A percentile compares a stretch with the other conserved stretches of the same genome.
phyloP scores from a whole-genome alignment of 2,797 vertebrate genomes.

The Dendrocincla tyrannina region DNA sequence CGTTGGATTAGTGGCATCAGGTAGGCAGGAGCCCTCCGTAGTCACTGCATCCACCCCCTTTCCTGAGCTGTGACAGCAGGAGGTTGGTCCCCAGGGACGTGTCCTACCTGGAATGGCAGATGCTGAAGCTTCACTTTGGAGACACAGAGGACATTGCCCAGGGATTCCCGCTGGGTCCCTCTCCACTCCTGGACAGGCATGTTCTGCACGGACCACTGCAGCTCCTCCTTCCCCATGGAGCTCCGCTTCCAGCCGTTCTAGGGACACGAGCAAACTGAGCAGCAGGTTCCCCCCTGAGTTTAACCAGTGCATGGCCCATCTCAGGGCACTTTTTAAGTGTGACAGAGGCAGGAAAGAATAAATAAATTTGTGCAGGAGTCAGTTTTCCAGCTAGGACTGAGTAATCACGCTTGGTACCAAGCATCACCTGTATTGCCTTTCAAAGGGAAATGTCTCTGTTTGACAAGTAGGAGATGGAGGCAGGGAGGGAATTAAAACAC shows the following conservation, averaged over 20 bases:
- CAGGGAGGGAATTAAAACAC: neutral
- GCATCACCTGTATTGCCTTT: neutral
- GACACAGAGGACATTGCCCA: conserved; percentile 84
- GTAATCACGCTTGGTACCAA: rapidly evolving
- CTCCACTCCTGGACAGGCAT: conserved; percentile 86
- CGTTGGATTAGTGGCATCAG: neutral
- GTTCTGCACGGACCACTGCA: conserved; percentile 86
- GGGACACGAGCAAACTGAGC: conserved; percentile 11
- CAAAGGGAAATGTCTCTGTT: neutral
- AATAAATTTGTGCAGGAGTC: neutral
- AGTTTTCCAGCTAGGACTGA: neutral
- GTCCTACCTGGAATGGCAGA: conserved; percentile 89
- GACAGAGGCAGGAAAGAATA: neutral
- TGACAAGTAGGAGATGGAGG: neutral
- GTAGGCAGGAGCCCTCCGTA: neutral
- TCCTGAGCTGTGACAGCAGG: neutral
- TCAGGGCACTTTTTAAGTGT: neutral
- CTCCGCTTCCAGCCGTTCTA: conserved; percentile 50
- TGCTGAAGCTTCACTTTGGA: conserved; percentile 93
- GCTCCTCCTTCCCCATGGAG: conserved; percentile 76
- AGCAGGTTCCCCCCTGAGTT: neutral
- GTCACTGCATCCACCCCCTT: neutral
- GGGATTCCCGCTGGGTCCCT: conserved; percentile 83
- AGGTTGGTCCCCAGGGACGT: neutral
- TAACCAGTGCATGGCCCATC: rapidly evolving